phyloP scores from a whole-genome alignment of 2,113 vertebrate genomes.

The Actenoides hombroni region DNA sequence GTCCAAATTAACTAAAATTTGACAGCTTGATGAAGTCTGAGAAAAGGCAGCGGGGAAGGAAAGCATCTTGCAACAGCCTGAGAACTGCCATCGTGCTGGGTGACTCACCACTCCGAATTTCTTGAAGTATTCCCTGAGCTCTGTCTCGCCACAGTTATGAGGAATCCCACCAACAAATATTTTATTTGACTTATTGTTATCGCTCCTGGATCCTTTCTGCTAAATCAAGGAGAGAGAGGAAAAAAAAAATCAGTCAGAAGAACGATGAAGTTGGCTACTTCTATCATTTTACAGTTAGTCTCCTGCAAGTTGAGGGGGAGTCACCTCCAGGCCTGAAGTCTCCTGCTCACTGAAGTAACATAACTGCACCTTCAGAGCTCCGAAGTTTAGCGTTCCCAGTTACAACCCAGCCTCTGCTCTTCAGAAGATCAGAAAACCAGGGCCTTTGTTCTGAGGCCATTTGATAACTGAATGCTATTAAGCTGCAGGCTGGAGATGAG shows the following conservation, averaged over 20 bases:
- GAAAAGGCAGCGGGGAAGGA: background rate
- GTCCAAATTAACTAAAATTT: background rate
- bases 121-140: conserved; percentile 99
- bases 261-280: background rate
- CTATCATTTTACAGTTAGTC: background rate
- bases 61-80: background rate
- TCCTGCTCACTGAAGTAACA: background rate
- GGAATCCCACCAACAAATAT: conserved; percentile 99
- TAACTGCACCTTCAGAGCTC: background rate
- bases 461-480: background rate
- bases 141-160: conserved; percentile 98
- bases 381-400: background rate
- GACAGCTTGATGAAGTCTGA: background rate
- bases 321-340: background rate
- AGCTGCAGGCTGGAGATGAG: background rate
- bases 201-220: conserved; percentile 95
- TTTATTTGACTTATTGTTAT: conserved; percentile 99
- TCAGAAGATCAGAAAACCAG: background rate
- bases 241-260: background rate
- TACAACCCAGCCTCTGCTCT: background rate
- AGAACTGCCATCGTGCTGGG: background rate
- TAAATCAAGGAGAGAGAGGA: conserved; percentile 64
- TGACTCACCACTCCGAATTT: conserved; percentile 99
- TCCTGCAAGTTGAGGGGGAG: background rate
- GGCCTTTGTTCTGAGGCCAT: background rate